Evolutionary conservation across 2,888 invertebrate species (phyloP), one percentile per base, ranked within the genome.

Genomic region (Nesidiocoris tenuis): DNA sequence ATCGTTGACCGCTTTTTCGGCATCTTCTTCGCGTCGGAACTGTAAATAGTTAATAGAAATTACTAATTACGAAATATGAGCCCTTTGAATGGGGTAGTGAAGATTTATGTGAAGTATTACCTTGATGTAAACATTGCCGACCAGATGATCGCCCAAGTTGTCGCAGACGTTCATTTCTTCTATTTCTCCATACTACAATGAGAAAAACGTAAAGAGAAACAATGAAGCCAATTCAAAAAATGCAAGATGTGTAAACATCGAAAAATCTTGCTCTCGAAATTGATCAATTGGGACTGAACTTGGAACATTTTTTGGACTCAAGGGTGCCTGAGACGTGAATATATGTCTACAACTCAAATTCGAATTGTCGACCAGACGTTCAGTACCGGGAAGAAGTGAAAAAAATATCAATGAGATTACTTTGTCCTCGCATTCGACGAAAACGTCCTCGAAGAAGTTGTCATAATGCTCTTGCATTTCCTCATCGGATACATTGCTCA

Each of bases 141-240:
- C 98, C 80, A 99, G 87, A 83, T 98, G 98, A 84, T 98, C 98
- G 1, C 98, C 98, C 78, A 99, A 89, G 85, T 99, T 99, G 85
- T 99, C 99, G 85, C 99, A 99, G 1, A 99, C 98, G 86, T 99
- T 99, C 97, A 99, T 98, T 85, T 99, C 99, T 85, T 99, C 99
- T 82, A 99, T 98, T 86, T 98, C 98, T 0, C 99, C 99, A 85
- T 99, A 99, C 86, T 87, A 82, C 12, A 77, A 78, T 74, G 64
- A 56, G 9, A 24, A 19, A 71, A 71, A 74, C 9, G n/a, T n/a
- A n/a, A n/a, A n/a, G n/a, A n/a, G n/a, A n/a, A n/a, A n/a, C n/a
- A n/a, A n/a, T n/a, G n/a, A n/a, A n/a, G n/a, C n/a, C n/a, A n/a
- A n/a, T n/a, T n/a, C n/a, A n/a, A n/a, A n/a, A n/a, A n/a, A n/a